Base-by-base conservation (phyloP, 2,113 vertebrate genomes). In the Plestiodon gilberti region DNA sequence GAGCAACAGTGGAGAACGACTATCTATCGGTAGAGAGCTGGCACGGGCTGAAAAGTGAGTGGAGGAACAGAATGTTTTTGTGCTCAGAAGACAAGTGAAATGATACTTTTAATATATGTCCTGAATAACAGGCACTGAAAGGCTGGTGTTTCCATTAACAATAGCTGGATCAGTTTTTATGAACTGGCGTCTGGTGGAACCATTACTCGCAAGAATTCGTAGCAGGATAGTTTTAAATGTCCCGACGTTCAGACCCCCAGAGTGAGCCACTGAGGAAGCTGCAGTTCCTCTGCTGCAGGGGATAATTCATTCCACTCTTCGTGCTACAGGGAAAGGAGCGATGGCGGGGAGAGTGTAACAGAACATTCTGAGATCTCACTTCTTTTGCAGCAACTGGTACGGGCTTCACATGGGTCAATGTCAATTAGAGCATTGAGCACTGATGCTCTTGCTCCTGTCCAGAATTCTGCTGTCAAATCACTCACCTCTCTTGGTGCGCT, bases 111-210 rank as follows among this genome's bases (percentile, higher is more conserved):
- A 94, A 87, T 92, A 33, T n/a, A 69, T 17, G 25, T 78, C 85
- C 81, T 79, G 93, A 95, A 83, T 89, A 94, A 94, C 90, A 91
- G 85, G 80, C 92, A 93, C 86, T 89, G 48, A 62, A 90, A 67
- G 8, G 17, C 92, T 96, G 95, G 86, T 87, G 78, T 95, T 96
- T 88, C 88, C 91, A 96, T 96, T 94, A 96, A 90, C 69, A 38
- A 91, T 3, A n/a, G 70, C 30, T 75, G 87, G 73, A 61, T 87
- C 85, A 89, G 74, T 93, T 94, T 94, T 94, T 83, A 89, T 90
- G 88, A 74, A 92, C 43, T 82, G 83, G 80, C 76, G 69, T 83
- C 91, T 96, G 96, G 94, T 76, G 91, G 88, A 95, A 87, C 86
- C 92, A 96, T 96, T 94, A 95, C 57, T n/a, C 85, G 59, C 78